phyloP scores from a whole-genome alignment of 2,113 vertebrate genomes.

The Cheirogaleus medius region DNA sequence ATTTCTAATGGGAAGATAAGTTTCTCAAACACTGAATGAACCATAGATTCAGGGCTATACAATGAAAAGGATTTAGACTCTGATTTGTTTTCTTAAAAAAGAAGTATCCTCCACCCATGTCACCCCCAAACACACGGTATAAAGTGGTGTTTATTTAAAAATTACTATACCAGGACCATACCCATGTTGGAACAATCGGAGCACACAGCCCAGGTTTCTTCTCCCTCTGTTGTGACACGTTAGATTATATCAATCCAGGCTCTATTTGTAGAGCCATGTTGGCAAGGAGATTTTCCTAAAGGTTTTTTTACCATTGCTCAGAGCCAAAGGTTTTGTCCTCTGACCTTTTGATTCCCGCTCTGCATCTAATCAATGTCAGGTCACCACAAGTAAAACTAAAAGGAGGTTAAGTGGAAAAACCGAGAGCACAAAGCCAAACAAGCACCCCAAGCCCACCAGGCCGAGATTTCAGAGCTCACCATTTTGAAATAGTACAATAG shows the following conservation, averaged over 20 bases:
- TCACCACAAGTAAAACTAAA: constrained; percentile 67
- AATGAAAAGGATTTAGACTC: background rate
- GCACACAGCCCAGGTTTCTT: background rate
- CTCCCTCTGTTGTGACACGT: background rate
- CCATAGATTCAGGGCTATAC: background rate
- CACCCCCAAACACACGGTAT: background rate
- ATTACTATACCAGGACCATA: background rate
- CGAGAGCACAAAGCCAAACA: background rate
- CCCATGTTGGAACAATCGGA: background rate
- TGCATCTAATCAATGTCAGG: constrained; percentile 74
- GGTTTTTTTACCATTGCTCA: constrained; percentile 5
- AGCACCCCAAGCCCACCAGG: background rate
- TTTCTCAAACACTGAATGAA: background rate
- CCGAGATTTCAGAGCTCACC: background rate
- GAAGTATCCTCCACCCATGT: background rate
- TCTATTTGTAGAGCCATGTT: constrained; percentile 4
- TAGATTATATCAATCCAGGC: constrained; percentile 42
- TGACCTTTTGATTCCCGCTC: constrained; percentile 75
- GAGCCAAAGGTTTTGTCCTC: constrained; percentile 60
- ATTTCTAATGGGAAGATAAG: background rate
- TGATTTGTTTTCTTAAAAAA: background rate
- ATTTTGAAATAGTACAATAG: background rate
- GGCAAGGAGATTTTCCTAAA: constrained; percentile 71
- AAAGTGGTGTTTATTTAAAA: background rate
- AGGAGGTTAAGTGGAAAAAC: constrained; percentile 59